Conservation (phyloP, 2,797 vertebrate genomes). For the Syngnathus rostellatus region DNA sequence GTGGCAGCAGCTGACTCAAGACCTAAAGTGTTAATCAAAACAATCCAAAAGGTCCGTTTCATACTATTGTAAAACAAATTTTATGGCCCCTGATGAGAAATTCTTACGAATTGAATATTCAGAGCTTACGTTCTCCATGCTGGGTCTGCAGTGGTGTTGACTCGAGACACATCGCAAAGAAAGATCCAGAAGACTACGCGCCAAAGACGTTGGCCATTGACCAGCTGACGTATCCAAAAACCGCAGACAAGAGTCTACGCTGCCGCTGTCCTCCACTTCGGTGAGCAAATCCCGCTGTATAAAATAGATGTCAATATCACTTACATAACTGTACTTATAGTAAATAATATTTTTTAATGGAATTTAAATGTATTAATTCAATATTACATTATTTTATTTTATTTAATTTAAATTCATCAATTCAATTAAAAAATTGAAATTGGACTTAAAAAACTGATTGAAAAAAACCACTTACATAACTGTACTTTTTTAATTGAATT, state of each 20-base stretch:
- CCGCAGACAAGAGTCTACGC: conserved; percentile 55
- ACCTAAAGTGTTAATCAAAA: too few species aligned
- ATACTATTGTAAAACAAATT: not conserved
- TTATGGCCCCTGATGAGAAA: not conserved
- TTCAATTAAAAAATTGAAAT: too few species aligned
- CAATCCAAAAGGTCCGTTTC: not conserved
- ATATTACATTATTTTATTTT: too few species aligned
- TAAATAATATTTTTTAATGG: too few species aligned
- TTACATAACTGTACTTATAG: too few species aligned
- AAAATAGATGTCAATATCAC: not conserved
- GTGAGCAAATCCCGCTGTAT: conserved; percentile 56
- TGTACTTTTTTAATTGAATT: too few species aligned
- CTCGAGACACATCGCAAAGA: conserved; percentile 44
- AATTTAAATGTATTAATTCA: too few species aligned
- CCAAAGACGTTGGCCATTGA: conserved; percentile 48
- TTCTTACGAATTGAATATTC: not conserved
- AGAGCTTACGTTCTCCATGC: conserved; percentile 47
- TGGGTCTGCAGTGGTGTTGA: conserved; percentile 49
- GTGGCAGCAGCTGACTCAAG: conserved; percentile 48
- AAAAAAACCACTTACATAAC: not conserved
- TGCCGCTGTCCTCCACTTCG: conserved; percentile 56
- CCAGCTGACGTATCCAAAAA: conserved; percentile 58
- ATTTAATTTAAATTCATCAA: too few species aligned
- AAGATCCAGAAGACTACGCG: conserved; percentile 52
- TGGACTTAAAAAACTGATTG: too few species aligned